Evolutionary conservation across 2,888 invertebrate species (phyloP), one percentile per base, ranked within the genome.

Genomic region (Listrodromus nycthemerus): DNA sequence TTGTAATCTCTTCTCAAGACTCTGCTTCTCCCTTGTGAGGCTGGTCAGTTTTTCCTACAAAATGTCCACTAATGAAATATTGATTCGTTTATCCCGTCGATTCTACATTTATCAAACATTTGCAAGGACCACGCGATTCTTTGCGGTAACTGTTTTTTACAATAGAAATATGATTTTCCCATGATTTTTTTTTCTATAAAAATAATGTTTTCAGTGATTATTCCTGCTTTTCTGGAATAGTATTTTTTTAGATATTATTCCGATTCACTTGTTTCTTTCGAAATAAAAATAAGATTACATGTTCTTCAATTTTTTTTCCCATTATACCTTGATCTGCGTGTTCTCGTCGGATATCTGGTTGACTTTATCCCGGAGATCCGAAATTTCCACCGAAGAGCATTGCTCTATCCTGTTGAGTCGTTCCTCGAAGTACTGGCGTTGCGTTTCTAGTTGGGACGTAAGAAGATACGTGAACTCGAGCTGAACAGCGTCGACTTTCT

Each of bases 381-480:
- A 95, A 88, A 95, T 95, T 86, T 96, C 96, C 41, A 92, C 86
- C 13, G 93, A 87, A 19, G 92, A 89, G 85, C 84, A 94, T 92
- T 78, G 94, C 88, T 91, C 95, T 71, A 94, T 89, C 50, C 93
- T 89, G 52, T 94, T 94, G 85, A 98, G 94, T 89, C 95, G 96
- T 73, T 97, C 97, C 93, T 99, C 98, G 93, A 98, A 99, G 93
- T 97, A 98, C 88, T 96, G 95, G 24, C 99, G 95, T 93, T 99
- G 99, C 19, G 97, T 96, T 93, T 99, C 99, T 69, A 99, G 94
- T 91, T 99, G 99, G 71, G 97, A 98, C 1, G 99, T 99, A 63
- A 99, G 94, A 81, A 99, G 95, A 94, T 99, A 98, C 0, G 99
- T 98, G 92, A 99, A 99, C 95, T 99, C 99, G 83, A 99, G 95